Base-by-base conservation (phyloP, 2,797 vertebrate species). In the Rhinella marina region DNA sequence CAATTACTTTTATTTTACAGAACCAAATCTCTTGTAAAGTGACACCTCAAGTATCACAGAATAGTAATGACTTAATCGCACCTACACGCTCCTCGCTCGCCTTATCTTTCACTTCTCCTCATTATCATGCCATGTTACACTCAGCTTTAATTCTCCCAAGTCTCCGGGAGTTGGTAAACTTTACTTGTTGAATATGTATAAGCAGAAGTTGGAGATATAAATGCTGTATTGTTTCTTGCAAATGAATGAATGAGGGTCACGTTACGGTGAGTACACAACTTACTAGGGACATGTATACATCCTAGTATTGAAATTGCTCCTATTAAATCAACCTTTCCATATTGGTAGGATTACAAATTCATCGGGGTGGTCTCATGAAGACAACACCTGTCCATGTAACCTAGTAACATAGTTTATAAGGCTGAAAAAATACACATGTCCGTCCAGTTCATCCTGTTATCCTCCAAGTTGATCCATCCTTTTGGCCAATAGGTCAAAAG, bases 91-190 rank as follows among this genome's bases (percentile, higher is more conserved):
- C 41, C 56, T 59, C 68, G 19, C 56, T 48, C 27, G 61, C 59
- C 62, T 52, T 54, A 61, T 75, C 54, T 76, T 10, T 52, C 84
- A 85, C 84, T 13, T 86, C 19, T 77, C 41, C 70, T 87, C 32
- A 87, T 87, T 87, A 87, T 70, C 23, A 84, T 79, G 72, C 79
- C 11, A 66, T 79, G 80, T 78, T 87, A 87, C 81, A 75, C 70
- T 64, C 41, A 66, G 84, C 48, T 85, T 52, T 77, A 57, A 75
- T 75, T 87, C 62, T 73, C 62, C 25, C 61, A 56, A 57, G 72
- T 48, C 81, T 87, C 19, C 11, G 41, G n/a, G 32, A 87, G 48
- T 75, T 50, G 17, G 81, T 25, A 23, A 87, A 78, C 57, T 68
- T 19, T 83, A 77, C 77, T 41, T 82, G 23, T 29, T 68, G 81